phyloP scores from a whole-genome alignment of 1,140 invertebrate species.

The Battus philenor region DNA sequence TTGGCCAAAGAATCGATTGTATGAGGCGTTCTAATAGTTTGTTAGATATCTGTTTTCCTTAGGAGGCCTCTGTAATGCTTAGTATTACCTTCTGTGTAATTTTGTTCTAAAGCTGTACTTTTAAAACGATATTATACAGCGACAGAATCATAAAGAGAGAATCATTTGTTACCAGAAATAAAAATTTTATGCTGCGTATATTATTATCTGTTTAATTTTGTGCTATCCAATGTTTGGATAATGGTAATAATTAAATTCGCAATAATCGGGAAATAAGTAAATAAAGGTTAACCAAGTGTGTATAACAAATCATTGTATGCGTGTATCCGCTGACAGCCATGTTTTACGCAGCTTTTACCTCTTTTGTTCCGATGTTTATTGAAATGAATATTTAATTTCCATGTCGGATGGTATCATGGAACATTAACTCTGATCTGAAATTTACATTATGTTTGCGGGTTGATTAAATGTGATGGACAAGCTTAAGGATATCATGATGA shows the following conservation, averaged over 20 bases:
- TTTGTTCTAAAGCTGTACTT: not conserved
- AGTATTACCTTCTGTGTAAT: not conserved
- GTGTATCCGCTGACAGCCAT: conserved; percentile 33
- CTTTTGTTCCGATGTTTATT: conserved; percentile 54
- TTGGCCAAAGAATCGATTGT: too few relatives aligned
- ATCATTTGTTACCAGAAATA: too few relatives aligned
- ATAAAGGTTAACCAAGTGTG: conserved; percentile 36
- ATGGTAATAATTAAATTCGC: conserved; percentile 6
- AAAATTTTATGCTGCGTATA: too few relatives aligned
- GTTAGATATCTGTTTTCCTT: too few relatives aligned
- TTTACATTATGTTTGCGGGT: conserved; percentile 5
- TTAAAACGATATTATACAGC: not conserved
- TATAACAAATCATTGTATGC: conserved; percentile 48
- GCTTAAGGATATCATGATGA: too few relatives aligned
- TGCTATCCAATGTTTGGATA: not conserved
- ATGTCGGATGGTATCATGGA: conserved; percentile 34
- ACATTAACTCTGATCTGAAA: conserved; percentile 4
- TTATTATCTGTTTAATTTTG: not conserved
- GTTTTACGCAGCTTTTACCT: conserved; percentile 43
- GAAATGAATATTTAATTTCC: conserved; percentile 63
- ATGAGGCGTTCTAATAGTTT: too few relatives aligned
- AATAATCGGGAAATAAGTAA: conserved; percentile 29
- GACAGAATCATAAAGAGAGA: too few relatives aligned
- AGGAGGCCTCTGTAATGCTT: too few relatives aligned
- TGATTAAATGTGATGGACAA: conserved; percentile 5